Conservation (phyloP, 2,113 vertebrate species). For the Lycaon pictus region DNA sequence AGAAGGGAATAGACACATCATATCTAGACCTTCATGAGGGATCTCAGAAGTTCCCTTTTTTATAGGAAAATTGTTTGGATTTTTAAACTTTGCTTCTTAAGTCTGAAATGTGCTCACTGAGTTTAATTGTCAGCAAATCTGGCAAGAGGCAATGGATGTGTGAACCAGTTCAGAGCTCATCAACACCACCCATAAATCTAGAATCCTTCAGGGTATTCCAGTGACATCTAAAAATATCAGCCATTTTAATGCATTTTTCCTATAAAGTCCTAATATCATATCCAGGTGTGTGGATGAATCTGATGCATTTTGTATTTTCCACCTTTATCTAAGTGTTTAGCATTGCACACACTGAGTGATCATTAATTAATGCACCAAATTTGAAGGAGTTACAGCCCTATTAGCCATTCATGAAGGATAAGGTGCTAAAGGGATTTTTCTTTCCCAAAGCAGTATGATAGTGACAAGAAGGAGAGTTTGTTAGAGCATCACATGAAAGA, state of each 20-base stretch:
- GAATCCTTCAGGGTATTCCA: background rate
- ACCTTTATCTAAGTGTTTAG: background rate
- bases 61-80: background rate
- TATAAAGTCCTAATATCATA: background rate
- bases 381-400: background rate
- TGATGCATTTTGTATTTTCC: background rate
- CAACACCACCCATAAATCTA: background rate
- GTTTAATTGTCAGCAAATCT: background rate
- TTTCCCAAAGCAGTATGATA: background rate
- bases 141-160: background rate
- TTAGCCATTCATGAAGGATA: background rate
- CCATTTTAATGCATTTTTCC: background rate
- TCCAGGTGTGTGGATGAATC: background rate
- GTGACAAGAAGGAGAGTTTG: background rate
- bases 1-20: background rate
- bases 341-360: background rate
- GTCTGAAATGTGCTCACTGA: background rate
- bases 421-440: background rate
- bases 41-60: background rate
- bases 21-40: too few species aligned
- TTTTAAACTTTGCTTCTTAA: background rate
- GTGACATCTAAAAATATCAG: background rate
- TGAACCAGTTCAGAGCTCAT: background rate
- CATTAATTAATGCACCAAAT: background rate
- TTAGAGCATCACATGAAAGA: background rate